Percentiles rank a stretch among this genome's conserved stretches.
phyloP scores from a whole-genome alignment of 92 coral and sea anemone species.

The Epizoanthus fatuus region DNA sequence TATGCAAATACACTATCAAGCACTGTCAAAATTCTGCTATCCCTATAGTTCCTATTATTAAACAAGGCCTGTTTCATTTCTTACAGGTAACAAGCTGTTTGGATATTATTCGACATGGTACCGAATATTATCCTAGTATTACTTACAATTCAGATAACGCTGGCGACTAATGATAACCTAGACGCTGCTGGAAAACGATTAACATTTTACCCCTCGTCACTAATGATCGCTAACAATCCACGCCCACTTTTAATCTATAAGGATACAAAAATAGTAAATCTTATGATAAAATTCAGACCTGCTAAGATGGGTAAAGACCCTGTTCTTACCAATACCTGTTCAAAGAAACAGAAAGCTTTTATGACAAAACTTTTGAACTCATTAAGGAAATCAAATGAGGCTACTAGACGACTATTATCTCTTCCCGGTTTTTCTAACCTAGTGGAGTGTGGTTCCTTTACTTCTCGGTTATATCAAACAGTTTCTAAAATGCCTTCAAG shows the following conservation, averaged over 20 bases:
- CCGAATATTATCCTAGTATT: too few species aligned
- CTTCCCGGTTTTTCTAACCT: constrained; percentile 37
- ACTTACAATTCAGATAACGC: too few species aligned
- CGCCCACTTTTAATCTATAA: background rate
- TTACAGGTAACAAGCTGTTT: too few species aligned
- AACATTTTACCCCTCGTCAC: constrained; percentile 18
- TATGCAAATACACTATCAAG: too few species aligned
- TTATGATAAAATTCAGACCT: constrained; percentile 11
- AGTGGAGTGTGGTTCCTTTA: constrained; percentile 43
- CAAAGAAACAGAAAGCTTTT: background rate
- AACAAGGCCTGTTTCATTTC: too few species aligned
- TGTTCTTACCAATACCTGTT: background rate
- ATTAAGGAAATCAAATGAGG: too few species aligned
- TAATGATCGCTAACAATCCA: background rate
- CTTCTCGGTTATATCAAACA: constrained; percentile 40
- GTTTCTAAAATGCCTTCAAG: constrained; percentile 2
- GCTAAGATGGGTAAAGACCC: background rate
- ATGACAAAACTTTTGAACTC: background rate
- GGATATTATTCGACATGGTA: too few species aligned
- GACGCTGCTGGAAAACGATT: constrained; percentile 23
- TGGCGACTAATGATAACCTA: background rate
- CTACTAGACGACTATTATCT: constrained; percentile 13
- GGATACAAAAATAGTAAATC: background rate
- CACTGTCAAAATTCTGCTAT: too few species aligned
- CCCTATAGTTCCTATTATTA: too few species aligned